Conservation (phyloP, 1,140 invertebrate species). For the Euglossa dilemma region DNA sequence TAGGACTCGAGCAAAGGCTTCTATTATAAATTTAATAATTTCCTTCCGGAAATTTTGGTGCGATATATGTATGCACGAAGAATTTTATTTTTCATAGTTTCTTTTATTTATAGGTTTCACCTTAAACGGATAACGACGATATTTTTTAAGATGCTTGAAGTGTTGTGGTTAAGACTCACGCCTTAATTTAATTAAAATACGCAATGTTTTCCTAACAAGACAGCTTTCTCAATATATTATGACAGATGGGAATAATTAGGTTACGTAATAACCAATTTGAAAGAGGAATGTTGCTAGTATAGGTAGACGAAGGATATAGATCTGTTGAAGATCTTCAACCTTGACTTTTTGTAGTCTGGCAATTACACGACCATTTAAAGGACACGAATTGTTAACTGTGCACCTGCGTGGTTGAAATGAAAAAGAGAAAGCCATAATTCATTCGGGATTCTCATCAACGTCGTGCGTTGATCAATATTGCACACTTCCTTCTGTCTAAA, state of each 20-base stretch:
- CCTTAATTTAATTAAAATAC: background rate
- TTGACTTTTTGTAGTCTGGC: conserved; percentile 5
- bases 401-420: background rate
- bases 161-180: background rate
- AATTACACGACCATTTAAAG: background rate
- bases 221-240: background rate
- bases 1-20: background rate
- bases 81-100: too few relatives aligned
- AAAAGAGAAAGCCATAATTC: background rate
- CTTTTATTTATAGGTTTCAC: too few relatives aligned
- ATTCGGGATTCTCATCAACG: background rate
- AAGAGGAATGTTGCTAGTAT: too few relatives aligned
- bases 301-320: background rate
- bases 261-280: background rate
- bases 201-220: background rate
- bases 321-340: background rate
- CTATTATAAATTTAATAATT: background rate
- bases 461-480: conserved; percentile 7
- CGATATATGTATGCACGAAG: too few relatives aligned
- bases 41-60: background rate
- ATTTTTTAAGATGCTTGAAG: too few relatives aligned
- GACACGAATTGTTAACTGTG: background rate
- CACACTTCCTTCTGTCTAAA: background rate
- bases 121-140: too few relatives aligned
- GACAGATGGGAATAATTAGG: background rate